Evolutionary conservation across 2,113 vertebrate species (phyloP), one percentile per base, ranked within the genome.

Genomic region (Daphoenositta chrysoptera): DNA sequence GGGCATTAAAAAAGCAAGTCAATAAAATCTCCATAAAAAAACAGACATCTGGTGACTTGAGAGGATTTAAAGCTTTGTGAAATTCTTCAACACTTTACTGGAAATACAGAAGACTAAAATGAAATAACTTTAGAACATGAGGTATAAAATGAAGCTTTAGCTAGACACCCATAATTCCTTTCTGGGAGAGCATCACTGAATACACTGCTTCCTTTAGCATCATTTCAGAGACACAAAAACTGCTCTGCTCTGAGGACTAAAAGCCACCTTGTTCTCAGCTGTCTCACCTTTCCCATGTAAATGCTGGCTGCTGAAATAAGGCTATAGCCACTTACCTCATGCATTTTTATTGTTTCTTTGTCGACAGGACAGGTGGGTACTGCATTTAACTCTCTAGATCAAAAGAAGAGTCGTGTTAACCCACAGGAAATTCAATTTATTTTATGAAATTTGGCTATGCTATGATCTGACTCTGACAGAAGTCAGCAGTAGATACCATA

Each of bases 321-420:
- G 30, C 45, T 53, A 75, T 17, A 92, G 65, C 51, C 47, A 83
- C 98, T 98, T 98, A 99, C 98, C 98, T 99, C 98, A 3, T 98
- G 98, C 91, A 97, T 78, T 95, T 97, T 98, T 94, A 99, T 99
- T 64, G 96, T 93, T 95, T 98, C 98, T 71, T 98, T 98, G 93
- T 99, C 99, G 15, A 98, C 97, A 26, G 98, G 99, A 82, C 99
- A 99, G 76, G 97, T 98, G 26, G 98, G 97, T 56, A 96, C 94
- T 56, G 96, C 63, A 22, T 94, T 97, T 83, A 97, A 65, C 70
- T 98, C 98, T 89, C 98, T 99, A 96, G 72, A 97, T 64, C 63
- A 87, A 97, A 91, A 97, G 69, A 72, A 94, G n/a, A 88, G 42
- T 61, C 3, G 4, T 23, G 28, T 96, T 94, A 97, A 63, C 11